phyloP scores from a whole-genome alignment of 2,113 vertebrate species.

The Oxygymnocypris stewartii region DNA sequence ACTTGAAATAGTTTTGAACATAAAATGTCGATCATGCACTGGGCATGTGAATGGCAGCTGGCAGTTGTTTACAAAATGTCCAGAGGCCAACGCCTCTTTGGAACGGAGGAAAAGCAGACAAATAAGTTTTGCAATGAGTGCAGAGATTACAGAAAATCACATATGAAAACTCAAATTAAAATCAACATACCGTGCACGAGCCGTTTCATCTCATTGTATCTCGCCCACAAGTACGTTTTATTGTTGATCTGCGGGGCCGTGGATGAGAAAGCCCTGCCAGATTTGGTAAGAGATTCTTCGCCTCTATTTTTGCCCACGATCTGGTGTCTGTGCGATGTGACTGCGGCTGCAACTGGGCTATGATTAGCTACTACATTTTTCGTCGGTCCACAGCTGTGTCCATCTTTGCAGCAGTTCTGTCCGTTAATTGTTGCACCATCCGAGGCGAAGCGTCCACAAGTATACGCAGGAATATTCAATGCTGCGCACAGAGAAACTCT shows the following conservation, averaged over 20 bases:
- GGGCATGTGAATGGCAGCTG: neutral
- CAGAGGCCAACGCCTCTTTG: neutral
- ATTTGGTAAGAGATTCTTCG: slow-evolving; percentile 55
- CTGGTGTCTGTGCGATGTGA: slow-evolving; percentile 49
- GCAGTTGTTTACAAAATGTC: slow-evolving; percentile 21
- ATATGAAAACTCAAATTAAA: neutral
- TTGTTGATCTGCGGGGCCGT: slow-evolving; percentile 65
- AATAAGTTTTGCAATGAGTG: neutral
- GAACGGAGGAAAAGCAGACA: neutral
- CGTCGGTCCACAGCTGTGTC: slow-evolving; percentile 28
- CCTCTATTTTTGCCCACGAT: slow-evolving; percentile 56
- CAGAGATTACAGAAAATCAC: neutral
- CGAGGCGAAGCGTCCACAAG: slow-evolving; percentile 49
- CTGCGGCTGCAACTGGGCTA: neutral
- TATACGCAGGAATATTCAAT: slow-evolving; percentile 42
- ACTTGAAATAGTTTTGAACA: neutral
- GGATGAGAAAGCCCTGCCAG: slow-evolving; percentile 68
- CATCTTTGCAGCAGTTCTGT: slow-evolving; percentile 50
- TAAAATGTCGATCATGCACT: neutral
- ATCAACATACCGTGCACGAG: slow-evolving; percentile 77
- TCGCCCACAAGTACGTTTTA: slow-evolving; percentile 75
- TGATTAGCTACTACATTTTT: slow-evolving; percentile 5
- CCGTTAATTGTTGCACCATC: slow-evolving; percentile 33
- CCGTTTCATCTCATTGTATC: slow-evolving; percentile 80
- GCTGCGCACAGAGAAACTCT: neutral